These are phyloP conservation scores for Heliconius aoede DNA, from an alignment of 2,888 invertebrate species.

Conservation along the genomic window DNA sequence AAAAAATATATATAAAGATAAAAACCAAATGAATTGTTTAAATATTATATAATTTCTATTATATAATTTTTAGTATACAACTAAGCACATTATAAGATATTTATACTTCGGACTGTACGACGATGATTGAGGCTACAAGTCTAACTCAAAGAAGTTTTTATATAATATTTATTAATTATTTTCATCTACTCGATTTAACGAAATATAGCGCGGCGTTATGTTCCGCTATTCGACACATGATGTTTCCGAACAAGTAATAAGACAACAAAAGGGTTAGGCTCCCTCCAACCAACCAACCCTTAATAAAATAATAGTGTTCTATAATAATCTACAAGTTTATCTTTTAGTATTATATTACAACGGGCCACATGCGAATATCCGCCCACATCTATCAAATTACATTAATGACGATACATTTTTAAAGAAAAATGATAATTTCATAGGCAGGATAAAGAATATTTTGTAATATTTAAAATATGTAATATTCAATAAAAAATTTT, in stretches of 20 bases:
- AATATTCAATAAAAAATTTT: no score
- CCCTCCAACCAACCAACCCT: no score
- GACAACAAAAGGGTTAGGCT: neutral
- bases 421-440: neutral
- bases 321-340: neutral
- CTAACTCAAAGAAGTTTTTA: neutral
- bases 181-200: no score
- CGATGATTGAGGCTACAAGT: neutral
- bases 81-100: no score
- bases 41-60: no score
- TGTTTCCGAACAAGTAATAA: neutral
- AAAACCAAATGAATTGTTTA: neutral
- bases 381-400: constrained; percentile 9
- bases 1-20: neutral
- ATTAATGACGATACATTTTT: neutral
- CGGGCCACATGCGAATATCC: constrained; percentile 2
- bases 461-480: no score
- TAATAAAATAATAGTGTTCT: neutral
- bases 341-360: constrained; percentile 8
- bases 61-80: no score
- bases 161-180: neutral
- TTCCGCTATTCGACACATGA: neutral
- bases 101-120: neutral
- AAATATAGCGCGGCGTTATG: neutral
- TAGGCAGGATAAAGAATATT: no score